Percentiles rank a stretch among this genome's conserved stretches.
Conservation (phyloP, 2,113 vertebrate genomes). For the Ibidorhyncha struthersii region DNA sequence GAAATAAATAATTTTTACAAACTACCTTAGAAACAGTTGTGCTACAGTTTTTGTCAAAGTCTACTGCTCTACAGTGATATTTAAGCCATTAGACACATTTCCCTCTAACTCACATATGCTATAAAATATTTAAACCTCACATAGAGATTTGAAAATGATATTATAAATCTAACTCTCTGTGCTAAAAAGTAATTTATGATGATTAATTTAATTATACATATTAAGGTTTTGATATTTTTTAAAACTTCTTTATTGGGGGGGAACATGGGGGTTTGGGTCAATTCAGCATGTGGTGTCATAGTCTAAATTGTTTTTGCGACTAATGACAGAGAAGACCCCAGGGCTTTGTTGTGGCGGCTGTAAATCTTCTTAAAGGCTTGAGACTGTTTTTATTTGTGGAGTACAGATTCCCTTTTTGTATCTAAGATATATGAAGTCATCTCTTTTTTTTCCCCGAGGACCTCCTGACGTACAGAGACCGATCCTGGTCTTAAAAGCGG, state of each 20-base stretch:
- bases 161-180: constrained; percentile 78
- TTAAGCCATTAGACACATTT: constrained; percentile 78
- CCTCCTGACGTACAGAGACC: background rate
- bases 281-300: background rate
- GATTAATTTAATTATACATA: constrained; percentile 79
- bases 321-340: constrained; percentile 8
- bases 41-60: constrained; percentile 81
- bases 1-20: constrained; percentile 91
- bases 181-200: constrained; percentile 79
- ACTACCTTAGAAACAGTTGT: constrained; percentile 86
- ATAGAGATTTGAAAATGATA: constrained; percentile 79
- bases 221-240: constrained; percentile 68
- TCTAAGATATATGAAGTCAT: background rate
- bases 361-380: constrained; percentile 35
- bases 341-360: background rate
- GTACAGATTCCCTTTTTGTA: background rate
- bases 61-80: constrained; percentile 75
- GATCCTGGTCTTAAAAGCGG: background rate
- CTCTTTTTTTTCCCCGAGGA: background rate
- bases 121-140: constrained; percentile 85
- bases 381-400: constrained; percentile 36
- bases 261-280: background rate
- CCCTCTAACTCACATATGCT: constrained; percentile 74
- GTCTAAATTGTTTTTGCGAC: constrained; percentile 16
- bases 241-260: constrained; percentile 27